These are phyloP conservation scores for Channa argus DNA, from an alignment of 2,113 vertebrate species.

Conservation along the genomic window DNA sequence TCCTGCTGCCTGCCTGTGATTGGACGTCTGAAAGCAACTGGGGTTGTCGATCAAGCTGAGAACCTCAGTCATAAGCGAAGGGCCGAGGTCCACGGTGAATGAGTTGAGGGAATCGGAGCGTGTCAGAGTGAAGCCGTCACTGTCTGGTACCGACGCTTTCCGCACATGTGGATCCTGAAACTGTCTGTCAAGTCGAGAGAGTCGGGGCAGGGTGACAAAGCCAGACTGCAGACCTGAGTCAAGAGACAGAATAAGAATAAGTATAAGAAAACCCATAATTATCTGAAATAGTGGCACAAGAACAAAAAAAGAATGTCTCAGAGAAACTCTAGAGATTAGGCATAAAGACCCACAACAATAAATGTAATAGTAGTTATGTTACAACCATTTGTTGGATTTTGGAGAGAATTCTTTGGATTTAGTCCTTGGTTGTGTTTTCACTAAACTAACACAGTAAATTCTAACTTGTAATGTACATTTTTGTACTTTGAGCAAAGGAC, in stretches of 20 bases:
- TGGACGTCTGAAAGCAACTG: constrained; percentile 51
- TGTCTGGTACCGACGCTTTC: constrained; percentile 51
- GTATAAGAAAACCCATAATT: background rate
- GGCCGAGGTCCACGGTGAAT: constrained; percentile 94
- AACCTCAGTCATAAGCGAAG: constrained; percentile 93
- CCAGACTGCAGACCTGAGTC: constrained; percentile 88
- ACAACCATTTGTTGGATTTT: too few relatives aligned
- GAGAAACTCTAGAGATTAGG: too few relatives aligned
- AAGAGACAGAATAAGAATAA: constrained; percentile 30
- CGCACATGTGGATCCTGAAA: constrained; percentile 61
- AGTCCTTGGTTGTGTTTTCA: too few relatives aligned
- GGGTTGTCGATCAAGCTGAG: constrained; percentile 90
- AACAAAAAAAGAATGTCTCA: background rate
- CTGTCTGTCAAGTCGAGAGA: constrained; percentile 85
- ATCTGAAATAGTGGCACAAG: background rate
- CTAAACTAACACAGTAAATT: too few relatives aligned
- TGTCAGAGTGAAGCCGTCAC: constrained; percentile 51
- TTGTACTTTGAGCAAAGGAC: too few relatives aligned
- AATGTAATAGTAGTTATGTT: too few relatives aligned
- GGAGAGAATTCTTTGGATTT: too few relatives aligned
- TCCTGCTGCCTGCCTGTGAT: constrained; percentile 16
- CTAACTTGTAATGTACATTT: too few relatives aligned
- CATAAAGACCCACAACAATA: too few relatives aligned
- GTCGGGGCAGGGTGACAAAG: constrained; percentile 91
- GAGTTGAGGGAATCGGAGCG: constrained; percentile 92